phyloP scores from a whole-genome alignment of 2,113 vertebrate genomes.

The Polyodon spathula region DNA sequence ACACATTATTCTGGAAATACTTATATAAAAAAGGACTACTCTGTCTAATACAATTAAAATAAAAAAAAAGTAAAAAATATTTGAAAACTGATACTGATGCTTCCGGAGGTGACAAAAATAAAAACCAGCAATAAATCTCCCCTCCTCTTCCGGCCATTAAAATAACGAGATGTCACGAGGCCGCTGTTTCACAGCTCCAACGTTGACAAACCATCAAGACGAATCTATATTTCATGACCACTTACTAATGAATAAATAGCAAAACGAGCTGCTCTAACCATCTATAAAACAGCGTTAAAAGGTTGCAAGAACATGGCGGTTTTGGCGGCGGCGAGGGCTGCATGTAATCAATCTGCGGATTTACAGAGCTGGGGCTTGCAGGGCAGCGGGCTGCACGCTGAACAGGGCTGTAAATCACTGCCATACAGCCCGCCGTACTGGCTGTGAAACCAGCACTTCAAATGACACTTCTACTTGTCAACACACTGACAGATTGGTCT shows the following conservation, averaged over 20 bases:
- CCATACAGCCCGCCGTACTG: slow-evolving; percentile 32
- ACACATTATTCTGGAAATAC: too few relatives aligned
- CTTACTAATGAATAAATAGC: slow-evolving; percentile 73
- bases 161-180: slow-evolving; percentile 57
- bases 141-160: slow-evolving; percentile 52
- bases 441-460: slow-evolving; percentile 50
- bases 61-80: too few relatives aligned
- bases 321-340: slow-evolving; percentile 42
- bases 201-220: slow-evolving; percentile 59
- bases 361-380: slow-evolving; percentile 13
- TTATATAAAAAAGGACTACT: too few relatives aligned
- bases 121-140: slow-evolving; percentile 14
- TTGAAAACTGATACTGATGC: too few relatives aligned
- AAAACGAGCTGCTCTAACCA: slow-evolving; percentile 60
- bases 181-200: slow-evolving; percentile 34
- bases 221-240: slow-evolving; percentile 70
- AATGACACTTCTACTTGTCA: slow-evolving; percentile 45
- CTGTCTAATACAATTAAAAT: too few relatives aligned
- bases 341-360: slow-evolving; percentile 56
- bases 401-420: slow-evolving; percentile 58
- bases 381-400: slow-evolving; percentile 30
- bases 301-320: slow-evolving; percentile 58
- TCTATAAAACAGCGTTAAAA: slow-evolving; percentile 66
- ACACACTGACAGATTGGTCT: slow-evolving; percentile 58
- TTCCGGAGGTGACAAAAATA: too few relatives aligned